Evolutionary conservation across 2,888 invertebrate genomes (phyloP).

Genomic region (Cephalotes varians): DNA sequence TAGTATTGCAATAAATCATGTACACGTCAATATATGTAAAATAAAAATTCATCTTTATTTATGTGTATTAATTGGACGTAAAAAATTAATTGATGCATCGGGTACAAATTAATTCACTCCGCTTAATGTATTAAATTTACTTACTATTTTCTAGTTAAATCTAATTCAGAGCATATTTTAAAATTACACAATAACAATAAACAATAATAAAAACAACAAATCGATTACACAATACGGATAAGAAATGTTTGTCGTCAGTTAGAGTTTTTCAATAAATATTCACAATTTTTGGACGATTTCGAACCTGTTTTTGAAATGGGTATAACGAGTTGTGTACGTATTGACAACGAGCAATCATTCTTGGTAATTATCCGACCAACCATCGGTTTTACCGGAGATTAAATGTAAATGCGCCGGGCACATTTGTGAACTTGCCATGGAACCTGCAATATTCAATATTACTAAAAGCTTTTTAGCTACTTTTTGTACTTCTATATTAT

Average conservation of each 20-base stretch:
- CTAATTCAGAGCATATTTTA: constrained; percentile 7
- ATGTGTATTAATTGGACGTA: not conserved
- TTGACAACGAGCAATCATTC: constrained; percentile 69
- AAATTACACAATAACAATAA: not conserved
- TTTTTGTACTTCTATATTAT: not conserved
- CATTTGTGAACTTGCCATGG: constrained; percentile 48
- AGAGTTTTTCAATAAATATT: constrained; percentile 27
- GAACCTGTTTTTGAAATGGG: constrained; percentile 56
- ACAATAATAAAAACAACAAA: no score
- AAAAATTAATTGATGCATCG: not conserved
- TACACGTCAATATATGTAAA: not conserved
- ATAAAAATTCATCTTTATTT: not conserved
- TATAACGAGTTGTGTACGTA: constrained; percentile 38
- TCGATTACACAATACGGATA: not conserved
- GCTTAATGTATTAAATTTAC: not conserved
- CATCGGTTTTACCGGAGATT: constrained; percentile 73
- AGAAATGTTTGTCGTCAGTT: not conserved
- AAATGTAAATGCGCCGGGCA: constrained; percentile 56
- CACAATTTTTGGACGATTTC: constrained; percentile 26
- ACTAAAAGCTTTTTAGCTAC: constrained; percentile 25
- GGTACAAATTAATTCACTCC: not conserved
- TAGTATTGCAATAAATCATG: not conserved
- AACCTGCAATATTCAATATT: constrained; percentile 38
- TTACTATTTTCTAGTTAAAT: not conserved
- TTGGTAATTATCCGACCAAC: constrained; percentile 70